Base-by-base conservation (phyloP, 2,888 invertebrate species). In the Cephonodes hylas region DNA sequence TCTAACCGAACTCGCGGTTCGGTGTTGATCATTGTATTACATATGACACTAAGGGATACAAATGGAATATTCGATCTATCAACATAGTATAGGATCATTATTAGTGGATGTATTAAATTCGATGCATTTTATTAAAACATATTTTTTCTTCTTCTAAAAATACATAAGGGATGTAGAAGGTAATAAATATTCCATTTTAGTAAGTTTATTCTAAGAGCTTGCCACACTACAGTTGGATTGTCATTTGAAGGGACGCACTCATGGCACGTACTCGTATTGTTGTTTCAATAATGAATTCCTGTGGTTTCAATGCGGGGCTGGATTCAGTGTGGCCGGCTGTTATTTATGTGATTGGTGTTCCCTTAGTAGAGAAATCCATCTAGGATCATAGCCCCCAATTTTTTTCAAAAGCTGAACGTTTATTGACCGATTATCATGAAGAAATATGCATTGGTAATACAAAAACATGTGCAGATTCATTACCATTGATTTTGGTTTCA, bases 91-190 rank as follows among this genome's bases (percentile, higher is more conserved):
- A 31, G 53, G 8, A 31, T 53, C 53, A 31, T 5, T 53, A 31
- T 18, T 10, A 15, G 27, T 53, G 18, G 53, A 3, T 18, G 60
- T 44, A 20, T 38, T 38, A n/a, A 38, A n/a, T 38, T n/a, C 34
- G 15, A 34, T 59, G 18, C 22, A 46, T 46, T 27, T 59, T 34
- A 20, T 31, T 46, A 27, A 31, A 46, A 38, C 10, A 27, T 31
- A 46, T 46, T 45, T 22, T 34, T 34, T 44, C 22, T 27, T 38
- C 7, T 45, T 59, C 25, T 59, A 23, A 46, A 34, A 27, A 23
- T 42, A 44, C 42, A 25, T 44, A 44, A 42, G 53, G 53, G 53
- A 48, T 53, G 53, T 53, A 59, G 63, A 63, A 63, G 63, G 63
- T 64, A 64, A 53, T 53, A 20, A 64, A 53, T 53, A 20, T 31